These are phyloP conservation scores for Manis pentadactyla DNA, from an alignment of 2,797 vertebrate species.

Conservation along the genomic window DNA sequence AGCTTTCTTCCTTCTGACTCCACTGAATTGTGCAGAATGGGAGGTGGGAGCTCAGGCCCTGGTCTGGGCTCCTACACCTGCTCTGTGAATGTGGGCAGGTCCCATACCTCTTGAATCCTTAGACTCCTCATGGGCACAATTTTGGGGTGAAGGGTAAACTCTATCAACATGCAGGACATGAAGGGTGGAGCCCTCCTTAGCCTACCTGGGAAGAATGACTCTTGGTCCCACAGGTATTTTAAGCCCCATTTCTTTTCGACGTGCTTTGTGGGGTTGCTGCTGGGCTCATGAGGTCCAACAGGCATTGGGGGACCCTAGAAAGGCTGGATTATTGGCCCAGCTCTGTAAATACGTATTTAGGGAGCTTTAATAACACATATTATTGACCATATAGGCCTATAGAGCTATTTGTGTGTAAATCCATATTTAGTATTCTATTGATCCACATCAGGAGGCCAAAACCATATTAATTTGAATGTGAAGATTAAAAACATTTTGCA, in stretches of 20 bases:
- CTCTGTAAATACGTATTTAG: background rate
- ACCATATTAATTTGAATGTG: conserved; percentile 71
- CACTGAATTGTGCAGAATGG: rapidly evolving
- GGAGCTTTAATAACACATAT: conserved; percentile 48
- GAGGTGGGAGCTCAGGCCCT: background rate
- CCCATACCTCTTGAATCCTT: background rate
- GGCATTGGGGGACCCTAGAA: background rate
- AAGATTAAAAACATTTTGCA: conserved; percentile 83
- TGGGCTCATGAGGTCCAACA: background rate
- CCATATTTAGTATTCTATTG: conserved; percentile 58
- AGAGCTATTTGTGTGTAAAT: conserved; percentile 32
- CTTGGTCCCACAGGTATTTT: background rate
- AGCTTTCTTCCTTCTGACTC: background rate
- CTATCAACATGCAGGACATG: background rate
- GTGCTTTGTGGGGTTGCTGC: background rate
- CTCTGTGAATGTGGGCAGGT: background rate
- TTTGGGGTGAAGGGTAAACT: background rate
- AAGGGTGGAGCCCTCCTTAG: background rate
- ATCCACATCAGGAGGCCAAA: conserved; percentile 72
- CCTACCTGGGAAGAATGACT: background rate
- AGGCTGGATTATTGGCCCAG: background rate
- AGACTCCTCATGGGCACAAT: background rate
- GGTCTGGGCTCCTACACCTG: background rate
- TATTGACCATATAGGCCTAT: background rate
- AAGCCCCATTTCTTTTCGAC: background rate